Percentiles rank a stretch among this genome's conserved stretches.
These are phyloP conservation scores for Nephrotoma appendiculata DNA, from an alignment of 2,888 invertebrate species.

Conservation along the genomic window DNA sequence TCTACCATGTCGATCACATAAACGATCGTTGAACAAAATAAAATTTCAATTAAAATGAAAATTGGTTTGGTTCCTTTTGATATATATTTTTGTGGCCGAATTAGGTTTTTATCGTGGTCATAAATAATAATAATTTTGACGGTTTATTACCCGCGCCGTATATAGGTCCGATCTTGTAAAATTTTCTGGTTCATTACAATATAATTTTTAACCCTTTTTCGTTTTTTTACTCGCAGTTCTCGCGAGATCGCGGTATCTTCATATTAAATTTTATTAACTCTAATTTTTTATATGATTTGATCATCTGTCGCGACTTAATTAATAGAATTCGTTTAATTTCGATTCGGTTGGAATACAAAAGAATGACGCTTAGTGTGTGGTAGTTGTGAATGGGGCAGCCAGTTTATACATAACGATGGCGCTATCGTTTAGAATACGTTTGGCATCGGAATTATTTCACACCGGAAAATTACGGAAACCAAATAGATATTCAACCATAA, in stretches of 20 bases:
- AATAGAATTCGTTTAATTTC: background rate
- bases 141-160: background rate
- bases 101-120: slow-evolving; percentile 3
- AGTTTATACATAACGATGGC: background rate
- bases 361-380: background rate
- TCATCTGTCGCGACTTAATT: slow-evolving; percentile 4
- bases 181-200: background rate
- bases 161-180: background rate
- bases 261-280: background rate
- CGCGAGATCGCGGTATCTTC: background rate
- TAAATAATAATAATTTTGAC: slow-evolving; percentile 1
- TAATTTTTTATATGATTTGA: background rate
- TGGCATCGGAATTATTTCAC: background rate
- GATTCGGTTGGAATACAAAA: background rate
- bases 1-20: background rate
- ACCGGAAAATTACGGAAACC: background rate
- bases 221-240: background rate
- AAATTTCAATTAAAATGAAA: slow-evolving; percentile 1
- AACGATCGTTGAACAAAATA: background rate
- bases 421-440: background rate
- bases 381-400: background rate
- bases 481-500: background rate
- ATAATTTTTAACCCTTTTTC: background rate
- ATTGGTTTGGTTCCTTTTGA: background rate
- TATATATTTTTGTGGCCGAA: background rate